phyloP scores from a whole-genome alignment of 2,797 vertebrate genomes.

The Trematomus bernacchii region DNA sequence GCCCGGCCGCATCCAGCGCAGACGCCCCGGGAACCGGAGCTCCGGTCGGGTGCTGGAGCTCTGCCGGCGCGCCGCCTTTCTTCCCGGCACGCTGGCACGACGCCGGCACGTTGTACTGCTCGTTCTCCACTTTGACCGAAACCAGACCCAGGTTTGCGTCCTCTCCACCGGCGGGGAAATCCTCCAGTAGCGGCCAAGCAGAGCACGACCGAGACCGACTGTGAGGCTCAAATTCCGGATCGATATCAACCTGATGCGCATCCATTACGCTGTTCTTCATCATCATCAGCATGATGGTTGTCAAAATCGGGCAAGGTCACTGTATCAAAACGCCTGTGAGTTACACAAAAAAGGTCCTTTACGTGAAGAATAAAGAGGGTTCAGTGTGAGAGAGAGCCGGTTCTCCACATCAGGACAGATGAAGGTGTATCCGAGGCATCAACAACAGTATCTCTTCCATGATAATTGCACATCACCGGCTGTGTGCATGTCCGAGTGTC shows the following conservation, averaged over 20 bases:
- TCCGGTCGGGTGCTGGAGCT: slow-evolving; percentile 81
- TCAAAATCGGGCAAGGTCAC: slow-evolving; percentile 81
- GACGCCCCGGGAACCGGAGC: slow-evolving; percentile 76
- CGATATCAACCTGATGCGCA: slow-evolving; percentile 94
- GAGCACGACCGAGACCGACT: slow-evolving; percentile 91
- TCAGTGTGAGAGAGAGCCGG: too few relatives aligned
- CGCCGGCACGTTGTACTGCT: slow-evolving; percentile 78
- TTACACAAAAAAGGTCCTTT: too few relatives aligned
- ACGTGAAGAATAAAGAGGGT: too few relatives aligned
- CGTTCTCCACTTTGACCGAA: slow-evolving; percentile 82
- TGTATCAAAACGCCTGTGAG: slow-evolving; percentile 27
- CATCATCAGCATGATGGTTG: slow-evolving; percentile 89
- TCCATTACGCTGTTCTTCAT: slow-evolving; percentile 91
- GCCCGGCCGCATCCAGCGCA: slow-evolving; percentile 82
- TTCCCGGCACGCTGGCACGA: slow-evolving; percentile 78
- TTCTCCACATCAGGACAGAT: slow-evolving; percentile 77
- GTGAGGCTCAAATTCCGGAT: slow-evolving; percentile 93
- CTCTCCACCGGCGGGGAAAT: slow-evolving; percentile 80
- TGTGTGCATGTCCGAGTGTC: slow-evolving; percentile 54
- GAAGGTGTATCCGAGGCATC: slow-evolving; percentile 78
- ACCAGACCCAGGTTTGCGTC: slow-evolving; percentile 88
- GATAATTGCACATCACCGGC: slow-evolving; percentile 67
- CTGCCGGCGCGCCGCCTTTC: slow-evolving; percentile 83
- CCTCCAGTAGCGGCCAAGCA: slow-evolving; percentile 93
- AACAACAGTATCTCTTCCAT: slow-evolving; percentile 79